Evolutionary conservation across 2,797 vertebrate genomes (phyloP).

Genomic region (Muraenolepis orangiensis): DNA sequence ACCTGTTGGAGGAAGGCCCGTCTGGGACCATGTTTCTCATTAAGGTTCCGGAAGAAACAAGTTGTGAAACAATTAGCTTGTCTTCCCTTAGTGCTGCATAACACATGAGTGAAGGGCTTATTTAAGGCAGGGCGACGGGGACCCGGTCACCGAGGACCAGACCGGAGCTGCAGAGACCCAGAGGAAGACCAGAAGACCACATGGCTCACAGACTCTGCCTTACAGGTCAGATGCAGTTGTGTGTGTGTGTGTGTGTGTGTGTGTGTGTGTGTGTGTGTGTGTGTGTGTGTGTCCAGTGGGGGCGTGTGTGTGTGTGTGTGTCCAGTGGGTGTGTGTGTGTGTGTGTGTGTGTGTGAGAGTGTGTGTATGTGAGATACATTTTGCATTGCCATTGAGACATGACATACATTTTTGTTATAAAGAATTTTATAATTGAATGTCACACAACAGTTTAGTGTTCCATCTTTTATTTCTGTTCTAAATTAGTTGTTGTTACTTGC

Average conservation of each 20-base stretch:
- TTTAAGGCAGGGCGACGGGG: constrained; percentile 31
- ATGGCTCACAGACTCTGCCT: constrained; percentile 60
- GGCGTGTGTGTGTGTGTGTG: too few relatives aligned
- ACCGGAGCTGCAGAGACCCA: constrained; percentile 12
- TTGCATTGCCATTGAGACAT: too few relatives aligned
- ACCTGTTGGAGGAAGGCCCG: constrained; percentile 24
- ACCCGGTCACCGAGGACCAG: background rate
- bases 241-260: background rate
- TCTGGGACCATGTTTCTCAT: constrained; percentile 50
- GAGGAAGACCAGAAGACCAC: constrained; percentile 15
- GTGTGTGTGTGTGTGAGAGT: too few relatives aligned
- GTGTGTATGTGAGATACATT: too few relatives aligned
- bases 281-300: background rate
- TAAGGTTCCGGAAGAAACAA: constrained; percentile 27
- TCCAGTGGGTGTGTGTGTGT: too few relatives aligned
- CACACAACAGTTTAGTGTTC: too few relatives aligned
- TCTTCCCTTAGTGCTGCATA: constrained; percentile 28
- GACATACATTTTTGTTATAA: background rate
- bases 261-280: background rate
- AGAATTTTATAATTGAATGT: background rate
- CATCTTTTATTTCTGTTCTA: background rate
- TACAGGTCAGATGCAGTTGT: constrained; percentile 55
- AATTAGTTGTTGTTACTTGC: too few relatives aligned
- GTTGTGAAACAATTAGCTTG: constrained; percentile 25
- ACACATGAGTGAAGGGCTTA: constrained; percentile 31